Evolutionary conservation across 2,113 vertebrate species (phyloP), one percentile per base, ranked within the genome.

Genomic region (Leptobrachium leishanense): DNA sequence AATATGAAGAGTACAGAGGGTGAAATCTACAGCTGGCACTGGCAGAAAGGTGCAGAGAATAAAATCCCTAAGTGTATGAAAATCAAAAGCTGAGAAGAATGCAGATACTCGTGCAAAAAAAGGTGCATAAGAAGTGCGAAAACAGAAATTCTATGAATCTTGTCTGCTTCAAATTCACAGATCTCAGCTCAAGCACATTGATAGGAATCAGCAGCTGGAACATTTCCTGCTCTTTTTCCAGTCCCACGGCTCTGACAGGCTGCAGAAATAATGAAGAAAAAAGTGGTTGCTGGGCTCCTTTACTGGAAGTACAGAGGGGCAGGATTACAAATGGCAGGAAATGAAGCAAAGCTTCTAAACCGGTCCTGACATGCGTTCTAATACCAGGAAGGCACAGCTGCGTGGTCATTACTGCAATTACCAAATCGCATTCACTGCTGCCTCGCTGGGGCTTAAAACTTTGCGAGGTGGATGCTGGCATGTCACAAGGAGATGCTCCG

Each of bases 341-440:
- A 86, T 75, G 85, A 90, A 79, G 83, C 84, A 50, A 79, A 84
- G 85, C 75, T 82, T 82, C 88, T 85, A 86, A 87, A 86, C 84
- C 2, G 83, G 85, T 82, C 86, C 85, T 88, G 89, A 89, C 86
- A 5, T 70, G 85, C 63, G 69, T 83, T 88, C 85, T 39, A 84
- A 83, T 85, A 84, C 65, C 50, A 85, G 86, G 83, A 79, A 83
- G 86, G 83, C 89, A 83, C 88, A 90, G 89, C 88, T 88, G 89
- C 82, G 88, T 79, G 83, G 83, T 88, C 87, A 88, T 88, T 89
- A 89, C 0, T 84, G 84, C 89, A 91, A 90, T 90, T 89, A 92
- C 3, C 80, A 87, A 89, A 82, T 68, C 85, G 84, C 90, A 90
- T 85, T 86, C 72, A 89, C 81, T 80, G 82, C 82, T 89, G 88